Conservation (phyloP, 2,888 invertebrate species). For the Notocelia uddmanniana region DNA sequence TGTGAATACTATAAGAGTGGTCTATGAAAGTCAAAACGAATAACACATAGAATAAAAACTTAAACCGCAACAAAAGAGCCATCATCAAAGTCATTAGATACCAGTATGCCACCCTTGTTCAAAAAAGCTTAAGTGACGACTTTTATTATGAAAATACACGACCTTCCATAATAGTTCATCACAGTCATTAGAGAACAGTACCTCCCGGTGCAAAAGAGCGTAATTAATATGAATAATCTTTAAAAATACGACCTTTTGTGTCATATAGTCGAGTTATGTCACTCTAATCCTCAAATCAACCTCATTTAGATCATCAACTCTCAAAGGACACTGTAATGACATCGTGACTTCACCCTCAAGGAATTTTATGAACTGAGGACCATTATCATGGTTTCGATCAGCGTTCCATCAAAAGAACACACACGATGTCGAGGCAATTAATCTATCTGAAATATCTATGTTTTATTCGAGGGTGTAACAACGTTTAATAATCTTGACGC, state of each 20-base stretch:
- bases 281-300: constrained; percentile 68
- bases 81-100: constrained; percentile 29
- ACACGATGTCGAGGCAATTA: constrained; percentile 79
- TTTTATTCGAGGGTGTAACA: constrained; percentile 54
- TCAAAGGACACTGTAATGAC: constrained; percentile 68
- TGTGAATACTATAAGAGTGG: neutral
- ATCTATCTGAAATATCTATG: constrained; percentile 62
- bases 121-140: neutral
- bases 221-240: neutral
- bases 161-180: constrained; percentile 10
- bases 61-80: constrained; percentile 37
- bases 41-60: constrained; percentile 31
- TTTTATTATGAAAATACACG: constrained; percentile 2
- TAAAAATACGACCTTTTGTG: constrained; percentile 9
- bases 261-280: constrained; percentile 28
- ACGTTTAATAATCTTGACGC: constrained; percentile 54
- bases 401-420: constrained; percentile 76
- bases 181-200: constrained; percentile 33
- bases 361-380: constrained; percentile 76
- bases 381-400: constrained; percentile 80
- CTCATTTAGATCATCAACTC: constrained; percentile 78
- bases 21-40: neutral
- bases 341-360: constrained; percentile 72
- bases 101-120: constrained; percentile 10
- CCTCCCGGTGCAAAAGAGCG: neutral